Conservation (phyloP, 1,140 invertebrate species). For the Teleogryllus occipitalis region DNA sequence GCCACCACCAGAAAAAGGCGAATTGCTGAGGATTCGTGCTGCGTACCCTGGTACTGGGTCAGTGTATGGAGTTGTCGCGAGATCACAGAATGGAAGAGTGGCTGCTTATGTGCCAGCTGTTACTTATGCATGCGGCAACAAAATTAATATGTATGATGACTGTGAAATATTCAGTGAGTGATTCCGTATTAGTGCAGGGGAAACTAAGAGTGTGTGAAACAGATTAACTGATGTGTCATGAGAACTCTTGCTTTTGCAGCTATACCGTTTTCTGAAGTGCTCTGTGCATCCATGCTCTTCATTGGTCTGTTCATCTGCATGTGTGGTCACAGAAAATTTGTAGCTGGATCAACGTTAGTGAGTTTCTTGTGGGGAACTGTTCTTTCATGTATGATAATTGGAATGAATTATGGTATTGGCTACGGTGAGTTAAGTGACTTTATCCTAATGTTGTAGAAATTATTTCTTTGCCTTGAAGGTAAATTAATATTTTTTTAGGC, state of each 20-base stretch:
- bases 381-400: slow-evolving; percentile 28
- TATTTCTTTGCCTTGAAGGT: slow-evolving; percentile 19
- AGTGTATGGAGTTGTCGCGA: slow-evolving; percentile 52
- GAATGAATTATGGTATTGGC: background rate
- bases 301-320: slow-evolving; percentile 49
- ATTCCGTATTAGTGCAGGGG: background rate
- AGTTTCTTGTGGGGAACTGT: slow-evolving; percentile 40
- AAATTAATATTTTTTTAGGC: background rate
- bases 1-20: slow-evolving; percentile 23
- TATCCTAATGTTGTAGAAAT: background rate
- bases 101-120: slow-evolving; percentile 57
- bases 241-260: slow-evolving; percentile 31
- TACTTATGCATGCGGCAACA: slow-evolving; percentile 53
- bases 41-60: slow-evolving; percentile 54
- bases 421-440: background rate
- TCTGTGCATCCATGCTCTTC: slow-evolving; percentile 45
- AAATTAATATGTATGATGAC: slow-evolving; percentile 31
- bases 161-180: slow-evolving; percentile 42
- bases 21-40: slow-evolving; percentile 44
- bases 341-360: slow-evolving; percentile 48
- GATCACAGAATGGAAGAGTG: slow-evolving; percentile 33
- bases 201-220: background rate
- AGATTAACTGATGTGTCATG: background rate
- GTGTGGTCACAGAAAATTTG: slow-evolving; percentile 54
- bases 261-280: slow-evolving; percentile 37